phyloP scores from a whole-genome alignment of 2,113 vertebrate genomes.

The Aix galericulata region DNA sequence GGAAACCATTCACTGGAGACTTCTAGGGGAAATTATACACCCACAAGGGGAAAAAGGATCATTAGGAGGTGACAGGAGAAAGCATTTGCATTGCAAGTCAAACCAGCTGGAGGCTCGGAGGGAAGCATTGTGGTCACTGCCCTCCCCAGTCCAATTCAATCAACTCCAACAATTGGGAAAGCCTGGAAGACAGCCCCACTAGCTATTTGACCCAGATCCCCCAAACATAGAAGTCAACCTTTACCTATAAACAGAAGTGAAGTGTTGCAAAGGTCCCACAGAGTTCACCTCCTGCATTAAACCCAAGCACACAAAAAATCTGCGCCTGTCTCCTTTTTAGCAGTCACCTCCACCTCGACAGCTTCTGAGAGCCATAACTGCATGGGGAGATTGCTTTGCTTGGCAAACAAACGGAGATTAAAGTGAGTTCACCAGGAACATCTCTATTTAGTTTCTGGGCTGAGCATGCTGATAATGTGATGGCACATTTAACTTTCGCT shows the following conservation, averaged over 20 bases:
- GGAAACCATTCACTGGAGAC: conserved; percentile 46
- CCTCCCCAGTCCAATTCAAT: conserved; percentile 63
- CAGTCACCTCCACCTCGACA: conserved; percentile 20
- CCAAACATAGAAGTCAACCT: neutral
- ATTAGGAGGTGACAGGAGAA: conserved; percentile 58
- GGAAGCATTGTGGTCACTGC: conserved; percentile 59
- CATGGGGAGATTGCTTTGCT: neutral
- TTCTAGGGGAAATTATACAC: conserved; percentile 56
- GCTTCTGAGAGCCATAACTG: neutral
- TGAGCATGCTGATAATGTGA: neutral
- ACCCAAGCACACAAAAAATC: neutral
- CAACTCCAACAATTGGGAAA: conserved; percentile 50
- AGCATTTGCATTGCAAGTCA: conserved; percentile 64
- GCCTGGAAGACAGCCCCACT: conserved; percentile 46
- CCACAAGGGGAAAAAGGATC: conserved; percentile 22
- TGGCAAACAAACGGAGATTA: conserved; percentile 48
- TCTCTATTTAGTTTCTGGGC: conserved; percentile 32
- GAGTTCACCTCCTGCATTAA: conserved; percentile 16
- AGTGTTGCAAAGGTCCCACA: conserved; percentile 8
- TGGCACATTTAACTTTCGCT: neutral
- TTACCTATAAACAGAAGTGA: conserved; percentile 16
- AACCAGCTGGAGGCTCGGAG: conserved; percentile 58
- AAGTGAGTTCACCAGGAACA: conserved; percentile 16
- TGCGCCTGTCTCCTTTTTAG: neutral
- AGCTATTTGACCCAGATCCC: conserved; percentile 49